These are phyloP conservation scores for Motacilla alba DNA, from an alignment of 2,113 vertebrate genomes.

Conservation along the genomic window DNA sequence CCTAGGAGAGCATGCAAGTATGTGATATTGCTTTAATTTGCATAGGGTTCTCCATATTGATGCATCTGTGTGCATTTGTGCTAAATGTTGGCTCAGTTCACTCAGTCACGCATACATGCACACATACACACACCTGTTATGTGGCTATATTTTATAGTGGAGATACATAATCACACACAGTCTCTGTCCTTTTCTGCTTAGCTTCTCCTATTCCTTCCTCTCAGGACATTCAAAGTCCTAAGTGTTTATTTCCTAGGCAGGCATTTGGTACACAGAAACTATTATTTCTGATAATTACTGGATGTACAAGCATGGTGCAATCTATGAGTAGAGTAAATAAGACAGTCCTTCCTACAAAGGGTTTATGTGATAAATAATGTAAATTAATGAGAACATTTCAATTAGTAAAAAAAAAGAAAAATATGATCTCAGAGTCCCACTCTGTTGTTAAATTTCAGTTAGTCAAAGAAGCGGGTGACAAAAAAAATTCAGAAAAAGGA, in stretches of 20 bases:
- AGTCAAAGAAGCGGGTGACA: neutral
- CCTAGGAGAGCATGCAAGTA: neutral
- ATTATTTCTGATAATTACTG: neutral
- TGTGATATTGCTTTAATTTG: neutral
- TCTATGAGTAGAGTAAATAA: neutral
- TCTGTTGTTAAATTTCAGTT: neutral
- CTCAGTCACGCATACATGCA: neutral
- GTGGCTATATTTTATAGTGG: neutral
- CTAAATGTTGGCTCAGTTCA: neutral
- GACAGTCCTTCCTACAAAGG: neutral
- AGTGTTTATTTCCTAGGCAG: neutral
- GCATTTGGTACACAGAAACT: neutral
- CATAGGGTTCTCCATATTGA: neutral
- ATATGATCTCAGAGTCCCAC: neutral
- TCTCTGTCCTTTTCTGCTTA: neutral
- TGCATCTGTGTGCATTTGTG: neutral
- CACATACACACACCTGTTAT: neutral
- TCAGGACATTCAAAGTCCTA: neutral
- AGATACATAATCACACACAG: neutral
- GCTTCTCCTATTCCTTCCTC: neutral
- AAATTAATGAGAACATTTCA: neutral
- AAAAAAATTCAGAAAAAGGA: neutral
- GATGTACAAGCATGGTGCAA: neutral
- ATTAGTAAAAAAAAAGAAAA: neutral
- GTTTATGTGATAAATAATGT: neutral